These are phyloP conservation scores for Aricia artaxerxes DNA, from an alignment of 2,888 invertebrate genomes.

Conservation along the genomic window DNA sequence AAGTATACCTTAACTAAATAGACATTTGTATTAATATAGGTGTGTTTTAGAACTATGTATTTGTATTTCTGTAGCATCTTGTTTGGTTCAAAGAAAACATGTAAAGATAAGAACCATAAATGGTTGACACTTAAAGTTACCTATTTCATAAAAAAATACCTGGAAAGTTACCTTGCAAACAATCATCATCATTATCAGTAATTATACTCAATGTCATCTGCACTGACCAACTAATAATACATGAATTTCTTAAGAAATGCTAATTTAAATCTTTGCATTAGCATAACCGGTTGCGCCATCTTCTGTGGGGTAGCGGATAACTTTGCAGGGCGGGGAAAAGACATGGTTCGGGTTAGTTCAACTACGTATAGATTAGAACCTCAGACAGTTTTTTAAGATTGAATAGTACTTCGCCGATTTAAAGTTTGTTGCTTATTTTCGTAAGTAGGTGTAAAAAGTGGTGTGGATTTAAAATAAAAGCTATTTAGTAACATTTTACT, in stretches of 20 bases:
- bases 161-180: background rate
- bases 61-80: too few species aligned
- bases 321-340: background rate
- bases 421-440: background rate
- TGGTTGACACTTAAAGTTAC: too few species aligned
- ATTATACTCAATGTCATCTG: background rate
- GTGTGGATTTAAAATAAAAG: background rate
- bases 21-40: background rate
- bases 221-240: background rate
- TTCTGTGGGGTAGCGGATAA: conserved; percentile 65
- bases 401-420: background rate
- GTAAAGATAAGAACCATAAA: too few species aligned
- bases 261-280: background rate
- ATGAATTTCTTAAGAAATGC: background rate
- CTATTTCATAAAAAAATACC: background rate
- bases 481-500: background rate
- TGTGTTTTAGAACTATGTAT: too few species aligned
- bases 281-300: conserved; percentile 58
- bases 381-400: conserved; percentile 4
- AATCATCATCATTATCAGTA: background rate
- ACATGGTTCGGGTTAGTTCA: conserved; percentile 14
- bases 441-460: background rate
- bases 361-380: conserved; percentile 34
- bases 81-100: too few species aligned
- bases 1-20: background rate